phyloP scores from a whole-genome alignment of 2,888 invertebrate species.

The Shargacucullia verbasci region DNA sequence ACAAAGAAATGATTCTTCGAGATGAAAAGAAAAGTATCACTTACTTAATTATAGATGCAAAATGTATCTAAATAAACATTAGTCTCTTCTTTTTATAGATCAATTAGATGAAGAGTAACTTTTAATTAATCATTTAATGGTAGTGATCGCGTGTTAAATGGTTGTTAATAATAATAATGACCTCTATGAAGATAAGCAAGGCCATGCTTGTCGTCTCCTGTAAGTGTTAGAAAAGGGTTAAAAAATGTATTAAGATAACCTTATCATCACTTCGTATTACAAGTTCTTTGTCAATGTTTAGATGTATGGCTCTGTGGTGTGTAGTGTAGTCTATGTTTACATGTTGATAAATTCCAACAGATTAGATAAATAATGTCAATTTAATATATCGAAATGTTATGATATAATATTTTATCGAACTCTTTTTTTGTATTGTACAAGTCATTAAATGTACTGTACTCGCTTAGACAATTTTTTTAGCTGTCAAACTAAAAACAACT shows the following conservation, averaged over 20 bases:
- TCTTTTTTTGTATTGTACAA: neutral
- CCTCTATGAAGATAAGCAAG: slow-evolving; percentile 55
- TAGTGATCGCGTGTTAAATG: slow-evolving; percentile 55
- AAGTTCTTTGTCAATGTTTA: slow-evolving; percentile 4
- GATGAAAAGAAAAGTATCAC: neutral
- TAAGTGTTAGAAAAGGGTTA: slow-evolving; percentile 36
- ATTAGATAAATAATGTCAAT: slow-evolving; percentile 3
- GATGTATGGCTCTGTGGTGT: neutral
- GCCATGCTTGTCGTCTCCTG: slow-evolving; percentile 35
- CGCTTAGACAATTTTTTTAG: neutral
- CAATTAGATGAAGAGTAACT: slow-evolving; percentile 35
- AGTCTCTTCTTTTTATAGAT: slow-evolving; percentile 28
- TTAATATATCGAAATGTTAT: slow-evolving; percentile 1
- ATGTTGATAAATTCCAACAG: neutral
- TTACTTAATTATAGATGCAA: neutral
- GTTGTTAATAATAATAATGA: slow-evolving; percentile 56
- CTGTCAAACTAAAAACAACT: neutral
- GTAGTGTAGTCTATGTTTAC: neutral
- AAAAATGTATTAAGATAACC: slow-evolving; percentile 20
- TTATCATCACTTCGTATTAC: slow-evolving; percentile 14
- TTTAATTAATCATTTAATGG: slow-evolving; percentile 48
- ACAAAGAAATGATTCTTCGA: slow-evolving; percentile 18
- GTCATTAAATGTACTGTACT: neutral
- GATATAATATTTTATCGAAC: neutral
- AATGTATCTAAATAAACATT: slow-evolving; percentile 16